Base-by-base conservation (phyloP, 2,797 vertebrate genomes). In the Smutsia gigantea region DNA sequence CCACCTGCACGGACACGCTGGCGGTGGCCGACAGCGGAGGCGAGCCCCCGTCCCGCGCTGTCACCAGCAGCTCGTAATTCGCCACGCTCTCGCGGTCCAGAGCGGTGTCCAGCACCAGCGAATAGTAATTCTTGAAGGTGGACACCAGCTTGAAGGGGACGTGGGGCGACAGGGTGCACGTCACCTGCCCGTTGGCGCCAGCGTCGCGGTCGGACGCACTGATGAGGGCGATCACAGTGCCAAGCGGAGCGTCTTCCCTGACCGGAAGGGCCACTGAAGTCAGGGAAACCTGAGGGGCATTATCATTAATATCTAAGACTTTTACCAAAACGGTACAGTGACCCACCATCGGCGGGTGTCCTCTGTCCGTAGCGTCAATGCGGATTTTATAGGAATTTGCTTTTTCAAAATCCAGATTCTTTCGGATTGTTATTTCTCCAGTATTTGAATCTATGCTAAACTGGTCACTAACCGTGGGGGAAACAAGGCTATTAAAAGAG, bases 181-280 rank as follows among this genome's bases (percentile, higher is more conserved):
- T 96, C 15, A 99, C 98, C 88, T 98, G 98, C 0, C 98, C 99
- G 13, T 99, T 99, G 0, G 86, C 72, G 0, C 98, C 98, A 12
- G 99, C 98, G 57, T 99, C 99, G 0, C 13, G 92, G 42, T 99
- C 99, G 5, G 95, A 98, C 2, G 99, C 98, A 31, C 98, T 99
- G 12, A 99, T 98, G 1, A 99, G 91, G 4, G 99, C 99, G 0
- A 99, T 98, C 10, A 98, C 98, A 0, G 98, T 98, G 2, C 98
- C 98, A 2, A 95, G 94, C 42, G 95, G 98, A 3, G 99, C 98
- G 75, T 99, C 98, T 66, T 99, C 99, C 6, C 93, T 95, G 7
- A 99, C 81, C 0, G 98, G 95, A 0, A 95, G 97, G 1, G 98
- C 98, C 72, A 99, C 95, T 4, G 99, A 99, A 0, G 98, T 99